phyloP scores from a whole-genome alignment of 2,113 vertebrate genomes.

The Psammodynastes pulverulentus region DNA sequence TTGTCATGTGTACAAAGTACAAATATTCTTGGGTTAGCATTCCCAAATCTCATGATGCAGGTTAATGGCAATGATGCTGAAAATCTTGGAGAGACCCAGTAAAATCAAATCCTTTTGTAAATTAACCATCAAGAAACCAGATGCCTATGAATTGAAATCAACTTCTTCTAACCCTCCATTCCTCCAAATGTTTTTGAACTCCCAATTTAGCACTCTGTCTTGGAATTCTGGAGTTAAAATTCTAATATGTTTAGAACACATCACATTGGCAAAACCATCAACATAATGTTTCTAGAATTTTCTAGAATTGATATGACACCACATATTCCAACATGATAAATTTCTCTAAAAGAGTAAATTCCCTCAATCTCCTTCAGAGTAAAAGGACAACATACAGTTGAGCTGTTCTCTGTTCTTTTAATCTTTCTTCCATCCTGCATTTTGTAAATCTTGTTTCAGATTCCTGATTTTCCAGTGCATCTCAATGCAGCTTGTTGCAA shows the following conservation, averaged over 20 bases:
- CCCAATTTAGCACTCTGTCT: background rate
- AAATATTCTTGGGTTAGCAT: background rate
- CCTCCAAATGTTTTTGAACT: background rate
- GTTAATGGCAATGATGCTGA: background rate
- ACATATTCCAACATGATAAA: background rate
- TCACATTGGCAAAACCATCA: background rate
- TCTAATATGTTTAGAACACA: background rate
- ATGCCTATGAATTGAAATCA: background rate
- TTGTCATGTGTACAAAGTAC: background rate
- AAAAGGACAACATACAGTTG: background rate
- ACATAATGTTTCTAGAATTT: background rate
- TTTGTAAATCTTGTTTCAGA: background rate
- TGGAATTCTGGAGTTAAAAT: background rate
- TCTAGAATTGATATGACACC: background rate
- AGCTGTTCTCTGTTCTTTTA: background rate
- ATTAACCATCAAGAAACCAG: background rate
- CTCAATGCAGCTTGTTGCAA: background rate
- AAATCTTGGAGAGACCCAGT: background rate
- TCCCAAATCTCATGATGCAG: background rate
- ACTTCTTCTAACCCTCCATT: background rate
- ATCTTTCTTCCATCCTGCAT: background rate
- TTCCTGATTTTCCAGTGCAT: background rate
- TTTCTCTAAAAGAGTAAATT: background rate
- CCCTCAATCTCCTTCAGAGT: no score
- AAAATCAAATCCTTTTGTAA: background rate